phyloP scores from a whole-genome alignment of 2,113 vertebrate genomes.

The Cyanistes caeruleus region DNA sequence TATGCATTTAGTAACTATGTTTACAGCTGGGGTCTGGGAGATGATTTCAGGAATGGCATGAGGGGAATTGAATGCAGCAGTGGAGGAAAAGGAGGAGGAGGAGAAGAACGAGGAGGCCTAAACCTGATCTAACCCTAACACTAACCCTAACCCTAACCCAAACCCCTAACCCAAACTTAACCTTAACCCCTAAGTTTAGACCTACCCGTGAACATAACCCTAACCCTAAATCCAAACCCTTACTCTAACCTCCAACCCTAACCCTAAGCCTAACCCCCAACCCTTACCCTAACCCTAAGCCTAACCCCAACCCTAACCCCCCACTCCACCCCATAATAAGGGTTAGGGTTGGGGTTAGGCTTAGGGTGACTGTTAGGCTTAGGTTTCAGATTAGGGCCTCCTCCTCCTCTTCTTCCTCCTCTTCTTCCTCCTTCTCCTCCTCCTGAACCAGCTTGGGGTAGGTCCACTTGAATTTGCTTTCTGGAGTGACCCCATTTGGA shows the following conservation, averaged over 20 bases:
- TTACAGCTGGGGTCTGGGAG: slow-evolving; percentile 23
- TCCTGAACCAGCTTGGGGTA: background rate
- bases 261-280: background rate
- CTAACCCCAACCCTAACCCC: background rate
- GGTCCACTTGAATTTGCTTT: background rate
- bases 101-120: background rate
- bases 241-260: background rate
- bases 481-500: background rate
- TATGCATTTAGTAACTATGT: slow-evolving; percentile 29
- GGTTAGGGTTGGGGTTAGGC: background rate
- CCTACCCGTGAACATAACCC: no score
- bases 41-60: background rate
- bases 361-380: no score
- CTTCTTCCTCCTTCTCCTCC: background rate
- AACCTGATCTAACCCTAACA: background rate
- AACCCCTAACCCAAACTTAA: background rate
- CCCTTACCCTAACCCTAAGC: background rate
- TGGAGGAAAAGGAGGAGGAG: background rate
- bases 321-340: background rate
- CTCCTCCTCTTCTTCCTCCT: background rate
- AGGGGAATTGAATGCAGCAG: background rate
- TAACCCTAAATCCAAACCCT: background rate
- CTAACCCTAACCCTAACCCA: background rate
- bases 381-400: background rate
- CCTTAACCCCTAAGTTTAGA: background rate